Evolutionary conservation across 1,140 invertebrate species (phyloP).

Genomic region (Saxidomus purpurata): DNA sequence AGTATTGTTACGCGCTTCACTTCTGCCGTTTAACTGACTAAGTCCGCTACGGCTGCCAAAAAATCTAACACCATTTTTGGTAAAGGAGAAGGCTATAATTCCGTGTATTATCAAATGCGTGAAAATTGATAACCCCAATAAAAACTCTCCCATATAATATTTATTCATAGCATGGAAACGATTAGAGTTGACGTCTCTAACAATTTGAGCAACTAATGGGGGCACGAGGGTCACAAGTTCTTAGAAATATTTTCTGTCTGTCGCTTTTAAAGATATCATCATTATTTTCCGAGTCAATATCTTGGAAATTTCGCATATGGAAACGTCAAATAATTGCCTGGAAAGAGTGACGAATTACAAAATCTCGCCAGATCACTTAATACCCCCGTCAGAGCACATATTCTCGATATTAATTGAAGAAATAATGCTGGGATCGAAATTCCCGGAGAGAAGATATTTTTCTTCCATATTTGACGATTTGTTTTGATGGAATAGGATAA

Average conservation of each 20-base stretch:
- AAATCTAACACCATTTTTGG: too few species aligned
- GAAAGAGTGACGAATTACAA: conserved; percentile 65
- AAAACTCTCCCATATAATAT: neutral
- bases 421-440: conserved; percentile 48
- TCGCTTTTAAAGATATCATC: conserved; percentile 65
- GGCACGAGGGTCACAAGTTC: conserved; percentile 19
- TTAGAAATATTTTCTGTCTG: conserved; percentile 64
- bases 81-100: too few species aligned
- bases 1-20: too few species aligned
- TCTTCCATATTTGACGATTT: conserved; percentile 51
- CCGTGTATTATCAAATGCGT: conserved; percentile 18
- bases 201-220: conserved; percentile 62
- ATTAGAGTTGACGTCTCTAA: conserved; percentile 4
- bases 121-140: conserved; percentile 53
- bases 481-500: conserved; percentile 15
- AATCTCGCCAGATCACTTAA: conserved; percentile 53
- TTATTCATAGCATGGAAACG: conserved; percentile 22
- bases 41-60: too few species aligned
- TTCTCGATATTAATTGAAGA: conserved; percentile 67
- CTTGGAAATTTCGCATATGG: conserved; percentile 64
- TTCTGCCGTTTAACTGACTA: too few species aligned
- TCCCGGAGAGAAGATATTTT: conserved; percentile 32
- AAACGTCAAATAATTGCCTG: conserved; percentile 62
- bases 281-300: conserved; percentile 67
- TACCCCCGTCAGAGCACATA: conserved; percentile 54